Evolutionary conservation across 2,797 vertebrate genomes (phyloP), one percentile per base, ranked within the genome.

Genomic region (Peromyscus attwateri): DNA sequence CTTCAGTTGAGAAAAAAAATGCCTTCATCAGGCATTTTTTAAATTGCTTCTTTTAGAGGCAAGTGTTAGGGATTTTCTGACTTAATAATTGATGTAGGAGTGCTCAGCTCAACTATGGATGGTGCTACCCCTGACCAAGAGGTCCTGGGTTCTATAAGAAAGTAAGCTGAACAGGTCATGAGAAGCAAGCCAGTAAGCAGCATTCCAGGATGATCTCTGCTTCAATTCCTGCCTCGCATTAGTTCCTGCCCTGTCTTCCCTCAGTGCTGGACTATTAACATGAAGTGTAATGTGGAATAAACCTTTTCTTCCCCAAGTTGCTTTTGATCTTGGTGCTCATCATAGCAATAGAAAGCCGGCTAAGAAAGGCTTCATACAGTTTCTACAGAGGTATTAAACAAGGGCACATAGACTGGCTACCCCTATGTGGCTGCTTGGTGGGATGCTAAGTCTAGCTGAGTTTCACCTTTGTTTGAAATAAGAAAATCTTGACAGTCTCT

Each of bases 391-490:
- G 37, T 46, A 2, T 80, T 90, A 71, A 83, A 57, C 27, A 52
- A 71, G 95, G 93, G n/a, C 81, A 90, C 31, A 64, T 75, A 79
- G 34, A 66, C 37, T 71, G 49, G 57, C 71, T 83, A 13, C 49
- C 88, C 82, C 77, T 81, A 1, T 87, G 21, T 73, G 29, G 6
- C 40, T 88, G 0, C 85, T 46, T 66, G 60, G 1, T 46, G 11
- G 2, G 73, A 75, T 70, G 29, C 49, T 52, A 79, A 55, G 37
- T 85, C 12, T 57, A 89, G 46, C 37, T 73, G 70, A 62, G 31
- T 94, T 96, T 90, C 89, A n/a, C 17, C 62, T 87, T 95, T 73
- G 10, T 68, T 73, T 84, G 77, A 87, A 95, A 85, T 92, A 55
- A 94, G 95, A 83, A 95, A 91, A 27, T 55, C 34, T 57, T 73